Conservation (phyloP, 2,888 invertebrate genomes). For the Hirtodrosophila histrioides region DNA sequence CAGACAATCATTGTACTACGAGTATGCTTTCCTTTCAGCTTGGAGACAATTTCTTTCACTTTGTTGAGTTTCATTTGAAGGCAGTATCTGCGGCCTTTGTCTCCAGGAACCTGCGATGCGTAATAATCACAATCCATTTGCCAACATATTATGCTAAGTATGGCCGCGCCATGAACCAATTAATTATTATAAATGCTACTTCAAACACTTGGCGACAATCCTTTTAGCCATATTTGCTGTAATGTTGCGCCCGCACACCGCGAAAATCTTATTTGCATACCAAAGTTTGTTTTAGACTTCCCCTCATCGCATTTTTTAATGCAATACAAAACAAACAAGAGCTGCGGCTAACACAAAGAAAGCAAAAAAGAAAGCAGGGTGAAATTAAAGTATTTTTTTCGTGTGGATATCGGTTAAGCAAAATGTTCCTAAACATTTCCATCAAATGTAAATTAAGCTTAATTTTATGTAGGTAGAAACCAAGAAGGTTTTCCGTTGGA, state of each 20-base stretch:
- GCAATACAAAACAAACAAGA: slow-evolving; percentile 26
- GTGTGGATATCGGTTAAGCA: slow-evolving; percentile 16
- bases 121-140: slow-evolving; percentile 26
- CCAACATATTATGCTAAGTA: too few species aligned
- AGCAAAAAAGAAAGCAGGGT: slow-evolving; percentile 6
- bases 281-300: slow-evolving; percentile 46
- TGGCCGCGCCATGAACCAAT: slow-evolving; percentile 19
- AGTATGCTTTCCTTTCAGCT: slow-evolving; percentile 1
- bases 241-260: slow-evolving; percentile 7
- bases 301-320: slow-evolving; percentile 16
- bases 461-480: background rate
- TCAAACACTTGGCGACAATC: slow-evolving; percentile 44
- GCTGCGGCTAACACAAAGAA: slow-evolving; percentile 1
- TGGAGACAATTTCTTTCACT: slow-evolving; percentile 5
- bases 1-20: background rate
- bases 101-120: background rate
- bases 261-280: slow-evolving; percentile 44
- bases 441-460: slow-evolving; percentile 1
- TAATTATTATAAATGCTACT: slow-evolving; percentile 39
- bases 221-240: slow-evolving; percentile 45
- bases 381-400: slow-evolving; percentile 9
- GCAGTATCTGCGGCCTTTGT: background rate
- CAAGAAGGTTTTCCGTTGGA: too few species aligned
- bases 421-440: slow-evolving; percentile 7
- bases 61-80: background rate